A percentile compares a stretch with the other conserved stretches of the same genome.
Evolutionary conservation across 1,140 invertebrate genomes (phyloP).

Genomic region (Panagrolaimus sp.): DNA sequence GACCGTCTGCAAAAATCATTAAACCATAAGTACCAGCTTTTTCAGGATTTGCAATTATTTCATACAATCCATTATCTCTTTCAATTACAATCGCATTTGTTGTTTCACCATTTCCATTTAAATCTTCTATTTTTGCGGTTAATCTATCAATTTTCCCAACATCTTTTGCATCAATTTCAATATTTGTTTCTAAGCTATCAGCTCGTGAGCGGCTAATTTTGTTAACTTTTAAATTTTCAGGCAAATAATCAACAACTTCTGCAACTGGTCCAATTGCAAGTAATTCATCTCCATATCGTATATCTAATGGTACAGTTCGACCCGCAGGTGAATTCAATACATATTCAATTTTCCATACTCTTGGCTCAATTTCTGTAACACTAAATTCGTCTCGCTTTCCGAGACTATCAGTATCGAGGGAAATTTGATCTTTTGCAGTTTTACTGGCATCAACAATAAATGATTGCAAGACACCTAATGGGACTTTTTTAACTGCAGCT

Average conservation of each 20-base stretch:
- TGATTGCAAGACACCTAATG: not conserved
- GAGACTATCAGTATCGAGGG: not conserved
- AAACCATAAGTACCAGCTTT: slow-evolving; percentile 1
- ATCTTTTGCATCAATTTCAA: slow-evolving; percentile 5
- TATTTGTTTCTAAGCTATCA: not conserved
- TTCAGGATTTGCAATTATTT: not conserved
- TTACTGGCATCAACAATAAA: slow-evolving; percentile 10
- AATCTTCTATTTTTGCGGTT: not conserved
- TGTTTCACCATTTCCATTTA: not conserved
- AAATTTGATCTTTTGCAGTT: not conserved
- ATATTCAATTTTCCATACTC: slow-evolving; percentile 7
- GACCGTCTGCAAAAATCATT: not conserved
- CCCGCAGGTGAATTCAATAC: not conserved
- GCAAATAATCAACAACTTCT: slow-evolving; percentile 1
- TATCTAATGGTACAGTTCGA: not conserved
- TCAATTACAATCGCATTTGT: not conserved
- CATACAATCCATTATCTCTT: not conserved
- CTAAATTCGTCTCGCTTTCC: slow-evolving; percentile 2
- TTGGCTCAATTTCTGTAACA: not conserved
- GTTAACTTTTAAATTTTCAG: slow-evolving; percentile 3
- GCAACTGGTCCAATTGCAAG: not conserved
- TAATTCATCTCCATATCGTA: slow-evolving; percentile 7
- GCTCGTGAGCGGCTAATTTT: not conserved
- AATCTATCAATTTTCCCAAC: not conserved
- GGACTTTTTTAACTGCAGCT: not conserved